Conservation (phyloP, 92 coral and sea anemone genomes). For the Parazoanthus swiftii region DNA sequence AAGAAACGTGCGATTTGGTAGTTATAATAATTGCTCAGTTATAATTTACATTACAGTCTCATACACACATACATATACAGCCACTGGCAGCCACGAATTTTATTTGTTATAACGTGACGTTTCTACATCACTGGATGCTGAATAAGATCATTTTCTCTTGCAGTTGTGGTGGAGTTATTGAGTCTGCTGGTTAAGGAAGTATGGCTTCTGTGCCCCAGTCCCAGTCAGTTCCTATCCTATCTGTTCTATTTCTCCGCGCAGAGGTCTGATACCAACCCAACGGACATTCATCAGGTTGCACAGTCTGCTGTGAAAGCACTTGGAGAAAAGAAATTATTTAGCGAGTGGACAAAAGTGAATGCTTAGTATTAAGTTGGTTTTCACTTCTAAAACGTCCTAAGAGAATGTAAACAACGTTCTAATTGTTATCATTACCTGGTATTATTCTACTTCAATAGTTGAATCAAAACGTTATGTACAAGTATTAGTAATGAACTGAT, state of each 20-base stretch:
- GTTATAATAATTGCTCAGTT: too few species aligned
- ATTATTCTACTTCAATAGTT: too few species aligned
- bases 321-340: background rate
- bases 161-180: conserved; percentile 11
- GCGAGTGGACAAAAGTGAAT: background rate
- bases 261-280: background rate
- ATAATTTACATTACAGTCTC: too few species aligned
- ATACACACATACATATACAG: too few species aligned
- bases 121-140: background rate
- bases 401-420: background rate
- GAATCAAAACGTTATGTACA: too few species aligned
- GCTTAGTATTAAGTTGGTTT: background rate
- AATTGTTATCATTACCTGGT: background rate
- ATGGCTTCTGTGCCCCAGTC: conserved; percentile 28
- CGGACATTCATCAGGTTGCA: background rate
- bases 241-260: conserved; percentile 11
- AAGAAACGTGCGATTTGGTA: too few species aligned
- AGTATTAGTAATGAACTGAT: too few species aligned
- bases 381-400: background rate
- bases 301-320: conserved; percentile 22
- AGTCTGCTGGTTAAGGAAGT: conserved; percentile 14
- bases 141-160: background rate
- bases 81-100: background rate
- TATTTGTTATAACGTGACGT: background rate
- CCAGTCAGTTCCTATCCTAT: conserved; percentile 15